These are phyloP conservation scores for Meles meles DNA, from an alignment of 2,113 vertebrate genomes.

Conservation along the genomic window DNA sequence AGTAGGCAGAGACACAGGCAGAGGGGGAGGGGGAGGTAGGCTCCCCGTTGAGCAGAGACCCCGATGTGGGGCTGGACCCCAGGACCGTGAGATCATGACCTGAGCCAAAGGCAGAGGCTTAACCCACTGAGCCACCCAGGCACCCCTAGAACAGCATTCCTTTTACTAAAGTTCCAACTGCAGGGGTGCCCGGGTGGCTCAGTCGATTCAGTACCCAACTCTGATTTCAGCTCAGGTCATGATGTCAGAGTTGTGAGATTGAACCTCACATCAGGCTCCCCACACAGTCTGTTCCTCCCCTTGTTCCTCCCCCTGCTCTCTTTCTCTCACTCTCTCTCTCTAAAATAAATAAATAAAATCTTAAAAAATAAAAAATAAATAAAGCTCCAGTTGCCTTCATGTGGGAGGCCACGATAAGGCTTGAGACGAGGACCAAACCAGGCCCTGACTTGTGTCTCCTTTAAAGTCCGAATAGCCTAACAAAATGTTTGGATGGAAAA, in stretches of 20 bases:
- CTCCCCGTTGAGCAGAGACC: too few species aligned
- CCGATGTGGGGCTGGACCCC: too few species aligned
- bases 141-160: neutral
- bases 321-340: neutral
- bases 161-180: neutral
- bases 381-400: neutral
- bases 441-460: too few species aligned
- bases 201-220: neutral
- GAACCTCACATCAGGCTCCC: neutral
- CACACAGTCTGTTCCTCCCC: neutral
- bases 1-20: too few species aligned
- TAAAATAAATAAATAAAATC: neutral
- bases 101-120: too few species aligned
- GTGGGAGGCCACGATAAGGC: too few species aligned
- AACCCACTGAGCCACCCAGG: too few species aligned
- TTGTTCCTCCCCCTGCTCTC: neutral
- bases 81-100: too few species aligned
- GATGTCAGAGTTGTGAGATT: neutral
- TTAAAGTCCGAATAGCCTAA: too few species aligned
- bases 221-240: neutral
- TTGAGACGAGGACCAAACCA: too few species aligned
- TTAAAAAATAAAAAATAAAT: neutral
- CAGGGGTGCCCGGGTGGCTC: neutral
- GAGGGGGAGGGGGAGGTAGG: too few species aligned
- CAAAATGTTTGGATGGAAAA: too few species aligned